Conservation (phyloP, 2,113 vertebrate genomes). For the Ovibos moschatus region DNA sequence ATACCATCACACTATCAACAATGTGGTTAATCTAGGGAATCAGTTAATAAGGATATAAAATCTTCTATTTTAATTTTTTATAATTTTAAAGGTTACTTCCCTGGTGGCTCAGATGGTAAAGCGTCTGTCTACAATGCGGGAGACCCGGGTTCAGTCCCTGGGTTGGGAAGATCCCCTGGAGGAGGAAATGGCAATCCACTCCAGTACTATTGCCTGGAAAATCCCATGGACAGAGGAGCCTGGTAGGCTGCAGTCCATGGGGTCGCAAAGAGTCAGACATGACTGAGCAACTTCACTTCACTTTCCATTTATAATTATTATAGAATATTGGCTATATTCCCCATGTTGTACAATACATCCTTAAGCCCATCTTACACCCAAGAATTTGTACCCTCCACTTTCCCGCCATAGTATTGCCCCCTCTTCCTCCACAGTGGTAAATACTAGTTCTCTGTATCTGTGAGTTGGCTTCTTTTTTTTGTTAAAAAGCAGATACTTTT, state of each 20-base stretch:
- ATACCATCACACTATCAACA: neutral
- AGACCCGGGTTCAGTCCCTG: too few relatives aligned
- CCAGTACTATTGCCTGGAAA: too few relatives aligned
- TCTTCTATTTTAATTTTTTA: neutral
- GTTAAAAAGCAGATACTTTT: neutral
- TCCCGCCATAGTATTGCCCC: rapidly evolving
- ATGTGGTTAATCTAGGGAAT: neutral
- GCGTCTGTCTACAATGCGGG: too few relatives aligned
- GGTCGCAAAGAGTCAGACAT: too few relatives aligned
- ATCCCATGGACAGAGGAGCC: too few relatives aligned
- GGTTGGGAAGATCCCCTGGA: too few relatives aligned
- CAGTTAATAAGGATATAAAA: neutral
- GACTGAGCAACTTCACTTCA: too few relatives aligned
- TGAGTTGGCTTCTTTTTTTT: neutral
- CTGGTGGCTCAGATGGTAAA: too few relatives aligned
- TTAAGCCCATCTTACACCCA: neutral
- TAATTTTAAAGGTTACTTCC: neutral
- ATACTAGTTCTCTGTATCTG: neutral
- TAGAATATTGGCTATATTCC: neutral
- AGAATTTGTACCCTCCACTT: neutral
- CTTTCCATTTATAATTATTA: neutral
- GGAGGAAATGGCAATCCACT: too few relatives aligned
- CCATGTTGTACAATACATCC: neutral
- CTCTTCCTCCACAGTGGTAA: neutral
- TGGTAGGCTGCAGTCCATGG: too few relatives aligned